Evolutionary conservation across 2,113 vertebrate genomes (phyloP), one percentile per base, ranked within the genome.

Genomic region (Emydura subglobosa): DNA sequence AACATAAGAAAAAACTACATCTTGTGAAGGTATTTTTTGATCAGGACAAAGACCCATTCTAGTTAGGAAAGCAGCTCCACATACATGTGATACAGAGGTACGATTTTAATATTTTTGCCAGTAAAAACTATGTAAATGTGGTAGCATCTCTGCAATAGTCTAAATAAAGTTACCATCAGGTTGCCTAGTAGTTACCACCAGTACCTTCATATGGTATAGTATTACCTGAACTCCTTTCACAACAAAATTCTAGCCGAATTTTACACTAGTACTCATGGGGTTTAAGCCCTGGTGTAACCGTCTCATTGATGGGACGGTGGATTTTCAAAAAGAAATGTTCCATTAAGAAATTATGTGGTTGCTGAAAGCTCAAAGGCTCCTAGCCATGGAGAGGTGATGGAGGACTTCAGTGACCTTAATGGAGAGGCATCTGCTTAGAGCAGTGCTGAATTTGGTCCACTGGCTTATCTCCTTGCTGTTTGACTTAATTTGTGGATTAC

Each of bases 351-450:
- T 79, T 0, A 0, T 85, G 72, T 54, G 10, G 83, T 10, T 65
- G 80, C 12, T 87, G 90, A 92, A 94, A 96, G 50, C 42, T 51
- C 29, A 87, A 49, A 76, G 59, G 88, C 82, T 89, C 88, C 49
- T 86, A 86, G 81, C 31, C 51, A 9, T 59, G 92, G 95, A 65
- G 57, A 85, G 92, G 57, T 79, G 82, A 44, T 29, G 42, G 42
- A 47, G 44, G 42, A 95, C 90, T 93, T 91, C 82, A 65, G 65
- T 85, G 29, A 50, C 76, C 87, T 85, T 91, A 94, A 34, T 53
- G 78, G 94, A 78, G 7, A 96, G 95, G 95, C 96, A 94, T 27
- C 74, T 87, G 83, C 85, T 95, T 94, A 94, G 80, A 92, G 92
- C 44, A 2, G 61, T 25, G 79, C 65, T 81, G 87, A 85, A 44